Conservation (phyloP, 2,113 vertebrate genomes). For the Salvelinus alpinus region DNA sequence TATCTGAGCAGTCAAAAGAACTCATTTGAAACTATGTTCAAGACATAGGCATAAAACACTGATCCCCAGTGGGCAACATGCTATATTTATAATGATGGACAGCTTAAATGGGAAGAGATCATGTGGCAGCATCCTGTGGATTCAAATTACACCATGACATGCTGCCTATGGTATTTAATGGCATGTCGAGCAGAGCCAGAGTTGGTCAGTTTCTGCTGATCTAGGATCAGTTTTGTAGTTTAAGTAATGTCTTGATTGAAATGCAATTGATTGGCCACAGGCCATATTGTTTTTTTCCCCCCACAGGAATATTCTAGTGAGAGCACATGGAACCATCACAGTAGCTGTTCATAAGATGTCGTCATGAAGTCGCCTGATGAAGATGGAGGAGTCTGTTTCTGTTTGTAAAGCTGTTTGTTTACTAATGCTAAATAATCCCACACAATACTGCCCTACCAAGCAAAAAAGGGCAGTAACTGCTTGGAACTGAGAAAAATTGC, state of each 20-base stretch:
- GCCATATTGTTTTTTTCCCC: slow-evolving; percentile 36
- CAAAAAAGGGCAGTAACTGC: no score
- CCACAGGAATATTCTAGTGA: slow-evolving; percentile 90
- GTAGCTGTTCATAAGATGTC: slow-evolving; percentile 93
- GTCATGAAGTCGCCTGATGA: slow-evolving; percentile 69
- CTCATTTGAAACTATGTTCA: neutral
- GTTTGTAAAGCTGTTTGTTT: neutral
- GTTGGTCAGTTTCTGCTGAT: no score
- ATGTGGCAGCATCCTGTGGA: no score
- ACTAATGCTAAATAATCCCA: slow-evolving; percentile 8
- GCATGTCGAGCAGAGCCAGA: no score
- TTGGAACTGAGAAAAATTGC: no score
- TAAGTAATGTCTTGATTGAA: neutral
- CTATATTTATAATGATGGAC: no score
- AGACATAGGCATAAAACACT: no score
- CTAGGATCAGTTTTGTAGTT: neutral
- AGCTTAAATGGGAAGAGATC: no score
- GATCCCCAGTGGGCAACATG: no score
- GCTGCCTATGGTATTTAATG: no score
- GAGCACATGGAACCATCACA: slow-evolving; percentile 89
- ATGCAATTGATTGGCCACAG: neutral
- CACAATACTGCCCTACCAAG: neutral
- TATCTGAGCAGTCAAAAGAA: neutral
- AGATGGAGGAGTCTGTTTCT: neutral
- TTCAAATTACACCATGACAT: no score